These are phyloP conservation scores for Rhinoderma darwinii DNA, from an alignment of 2,113 vertebrate species.

Conservation along the genomic window DNA sequence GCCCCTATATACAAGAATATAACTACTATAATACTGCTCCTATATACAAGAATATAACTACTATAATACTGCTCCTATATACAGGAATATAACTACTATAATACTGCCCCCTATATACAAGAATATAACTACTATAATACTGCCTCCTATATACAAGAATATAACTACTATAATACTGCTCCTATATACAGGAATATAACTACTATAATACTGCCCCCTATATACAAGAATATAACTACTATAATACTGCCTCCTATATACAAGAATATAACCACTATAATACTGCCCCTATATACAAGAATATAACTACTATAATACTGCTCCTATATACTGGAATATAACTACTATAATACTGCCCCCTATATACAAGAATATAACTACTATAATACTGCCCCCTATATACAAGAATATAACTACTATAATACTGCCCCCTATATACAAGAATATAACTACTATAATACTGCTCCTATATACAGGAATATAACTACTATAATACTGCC, in stretches of 20 bases:
- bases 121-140: conserved; percentile 11
- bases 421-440: not conserved
- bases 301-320: conserved; percentile 2
- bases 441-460: conserved; percentile 6
- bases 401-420: conserved; percentile 6
- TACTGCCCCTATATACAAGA: not conserved
- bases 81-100: not conserved
- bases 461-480: not conserved
- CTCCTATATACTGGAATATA: not conserved
- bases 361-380: conserved; percentile 2
- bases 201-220: not conserved
- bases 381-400: not conserved
- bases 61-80: not conserved
- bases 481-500: not conserved
- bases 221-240: conserved; percentile 1
- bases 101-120: not conserved
- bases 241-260: conserved; percentile 1
- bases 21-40: conserved; percentile 7
- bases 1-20: conserved; percentile 2
- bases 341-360: not conserved
- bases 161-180: not conserved
- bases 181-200: not conserved
- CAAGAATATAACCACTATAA: conserved; percentile 6
- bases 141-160: not conserved
- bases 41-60: conserved; percentile 7